Base-by-base conservation (phyloP, 2,888 invertebrate species). In the Philonicus albiceps region DNA sequence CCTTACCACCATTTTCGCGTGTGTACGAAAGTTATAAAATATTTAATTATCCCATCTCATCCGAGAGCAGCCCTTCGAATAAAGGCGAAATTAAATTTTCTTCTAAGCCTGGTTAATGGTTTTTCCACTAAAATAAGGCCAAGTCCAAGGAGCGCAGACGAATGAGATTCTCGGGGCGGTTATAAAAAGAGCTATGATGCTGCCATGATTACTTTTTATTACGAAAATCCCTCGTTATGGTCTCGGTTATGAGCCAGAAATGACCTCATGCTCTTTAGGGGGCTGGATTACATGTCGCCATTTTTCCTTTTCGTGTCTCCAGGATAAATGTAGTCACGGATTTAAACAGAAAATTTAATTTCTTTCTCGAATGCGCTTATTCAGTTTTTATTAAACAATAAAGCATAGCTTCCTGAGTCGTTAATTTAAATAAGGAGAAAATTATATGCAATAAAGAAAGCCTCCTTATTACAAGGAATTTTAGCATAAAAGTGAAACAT, bases 71-170 rank as follows among this genome's bases (percentile, higher is more conserved):
- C 34, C 40, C 19, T 19, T 40, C 40, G n/a, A 76, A 76, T 76
- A 76, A 76, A 76, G 37, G 37, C 19, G 76, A 40, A 76, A 76
- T 76, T 76, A 37, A 76, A 76, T 76, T 76, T n/a, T 76, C 40
- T 19, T 22, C 37, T 76, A 37, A 76, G 76, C 37, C 37, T 22
- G n/a, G 22, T 76, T 76, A 22, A 76, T 76, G 40, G 76, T 22
- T 37, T 40, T 76, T 76, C 40, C 40, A 76, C 19, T 76, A 76
- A 76, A 76, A 40, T 11, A 40, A 37, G 34, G 34, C 64, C 64
- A 64, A 64, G 64, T 22, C 27, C 64, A 27, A 64, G 27, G 40
- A 76, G 11, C n/a, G 37, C 37, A 40, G 76, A 40, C 76, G 76
- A 76, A 76, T 76, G 40, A 40, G 40, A n/a, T 76, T 76, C 40